Evolutionary conservation across 2,888 invertebrate species (phyloP), one percentile per base, ranked within the genome.

Genomic region (Amphipoea oculea): DNA sequence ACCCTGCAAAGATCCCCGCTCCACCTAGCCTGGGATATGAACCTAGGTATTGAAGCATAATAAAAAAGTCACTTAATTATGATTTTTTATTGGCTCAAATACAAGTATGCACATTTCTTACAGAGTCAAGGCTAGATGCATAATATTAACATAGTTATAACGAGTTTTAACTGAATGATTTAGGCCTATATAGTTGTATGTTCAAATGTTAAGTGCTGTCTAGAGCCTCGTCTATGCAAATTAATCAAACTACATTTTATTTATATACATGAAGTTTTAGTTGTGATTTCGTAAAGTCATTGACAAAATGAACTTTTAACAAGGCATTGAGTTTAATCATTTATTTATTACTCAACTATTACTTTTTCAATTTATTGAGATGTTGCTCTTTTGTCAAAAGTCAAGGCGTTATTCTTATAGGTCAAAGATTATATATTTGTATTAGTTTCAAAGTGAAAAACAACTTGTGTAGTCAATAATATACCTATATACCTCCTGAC

Each of bases 331-430:
- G 12, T 73, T 80, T 42, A 36, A 80, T 76, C 60, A 77, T 75
- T 81, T 76, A 76, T 75, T 83, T 80, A 76, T 75, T 23, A 66
- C 29, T 54, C 12, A 54, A 45, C 69, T 14, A 62, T 83, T 83
- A 84, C 60, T 65, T 79, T 83, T 75, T 2, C 42, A 40, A 73
- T 76, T 69, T 54, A 84, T 62, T 5, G 36, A 48, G n/a, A 51
- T 70, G 11, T 69, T 66, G 78, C 57, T 82, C 66, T 76, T 84
- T 81, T 45, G 36, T 81, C 65, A 85, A 85, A 85, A 76, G 82
- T 84, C 84, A 84, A 85, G 84, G 84, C 63, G 29, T 12, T 1
- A 12, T 66, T 57, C 29, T 2, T 20, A 14, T 70, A 70, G 48
- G 73, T 84, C 73, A 84, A 66, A 67, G 75, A 73, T 42, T 62